Percentiles rank a stretch among this genome's conserved stretches.
Conservation (phyloP, 2,888 invertebrate species). For the Neuroscelio doddi region DNA sequence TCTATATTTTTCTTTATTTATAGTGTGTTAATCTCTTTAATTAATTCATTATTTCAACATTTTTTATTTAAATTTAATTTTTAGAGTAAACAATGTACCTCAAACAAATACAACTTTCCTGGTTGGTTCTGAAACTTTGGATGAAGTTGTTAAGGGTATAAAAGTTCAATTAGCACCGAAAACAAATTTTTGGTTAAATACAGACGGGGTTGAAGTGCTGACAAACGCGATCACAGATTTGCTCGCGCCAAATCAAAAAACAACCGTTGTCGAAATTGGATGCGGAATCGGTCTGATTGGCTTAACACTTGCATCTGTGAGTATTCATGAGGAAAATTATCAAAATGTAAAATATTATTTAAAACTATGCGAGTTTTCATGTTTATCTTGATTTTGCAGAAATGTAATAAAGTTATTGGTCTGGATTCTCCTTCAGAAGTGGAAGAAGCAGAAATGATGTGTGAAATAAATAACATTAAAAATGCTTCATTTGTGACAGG, state of each 20-base stretch:
- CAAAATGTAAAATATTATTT: slow-evolving; percentile 1
- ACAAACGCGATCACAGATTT: slow-evolving; percentile 62
- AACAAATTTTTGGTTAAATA: slow-evolving; percentile 68
- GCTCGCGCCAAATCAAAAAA: slow-evolving; percentile 56
- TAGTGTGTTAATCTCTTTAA: neutral
- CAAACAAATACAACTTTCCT: slow-evolving; percentile 65
- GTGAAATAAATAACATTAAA: slow-evolving; percentile 65
- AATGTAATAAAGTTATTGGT: slow-evolving; percentile 68
- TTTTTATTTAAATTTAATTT: slow-evolving; percentile 27
- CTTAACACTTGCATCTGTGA: slow-evolving; percentile 65
- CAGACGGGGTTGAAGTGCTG: slow-evolving; percentile 64
- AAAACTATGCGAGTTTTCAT: neutral
- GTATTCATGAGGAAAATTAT: slow-evolving; percentile 28
- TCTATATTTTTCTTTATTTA: too few relatives aligned
- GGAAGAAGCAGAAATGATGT: slow-evolving; percentile 68
- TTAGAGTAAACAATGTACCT: slow-evolving; percentile 54
- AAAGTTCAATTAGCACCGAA: slow-evolving; percentile 68
- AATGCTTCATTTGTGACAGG: slow-evolving; percentile 68
- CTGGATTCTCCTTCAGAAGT: slow-evolving; percentile 66
- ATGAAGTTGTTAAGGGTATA: slow-evolving; percentile 64
- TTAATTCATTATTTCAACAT: slow-evolving; percentile 8
- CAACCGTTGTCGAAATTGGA: slow-evolving; percentile 66
- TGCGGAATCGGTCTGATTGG: slow-evolving; percentile 68
- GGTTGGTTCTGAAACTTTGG: slow-evolving; percentile 66
- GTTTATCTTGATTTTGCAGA: slow-evolving; percentile 51